Conservation (phyloP, 2,888 invertebrate genomes). For the Leptopilina drosophilae region DNA sequence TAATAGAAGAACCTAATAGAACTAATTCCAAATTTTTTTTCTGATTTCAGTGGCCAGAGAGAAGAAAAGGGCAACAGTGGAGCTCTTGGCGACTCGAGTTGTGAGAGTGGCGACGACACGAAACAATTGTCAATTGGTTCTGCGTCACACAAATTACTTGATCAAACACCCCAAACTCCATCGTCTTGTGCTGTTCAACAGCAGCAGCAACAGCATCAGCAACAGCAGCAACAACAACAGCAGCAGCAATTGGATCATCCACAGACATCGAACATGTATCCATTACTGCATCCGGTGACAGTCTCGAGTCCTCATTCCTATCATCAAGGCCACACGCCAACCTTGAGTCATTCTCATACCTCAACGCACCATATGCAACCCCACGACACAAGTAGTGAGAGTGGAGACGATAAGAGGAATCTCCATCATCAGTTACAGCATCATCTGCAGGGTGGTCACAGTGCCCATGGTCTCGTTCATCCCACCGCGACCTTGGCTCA, state of each 20-base stretch:
- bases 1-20: neutral
- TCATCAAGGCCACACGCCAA: constrained; percentile 69
- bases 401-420: constrained; percentile 74
- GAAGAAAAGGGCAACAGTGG: constrained; percentile 72
- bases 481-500: constrained; percentile 72
- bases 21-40: constrained; percentile 12
- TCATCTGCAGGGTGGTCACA: constrained; percentile 68
- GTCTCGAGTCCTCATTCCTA: constrained; percentile 74
- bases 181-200: constrained; percentile 53
- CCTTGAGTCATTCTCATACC: constrained; percentile 70
- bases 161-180: constrained; percentile 53
- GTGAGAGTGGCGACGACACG: constrained; percentile 74
- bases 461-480: constrained; percentile 70
- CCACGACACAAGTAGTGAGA: constrained; percentile 68
- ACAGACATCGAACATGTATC: constrained; percentile 71
- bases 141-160: constrained; percentile 51
- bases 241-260: constrained; percentile 65
- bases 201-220: constrained; percentile 57
- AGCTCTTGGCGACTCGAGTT: constrained; percentile 72
- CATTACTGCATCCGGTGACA: constrained; percentile 71
- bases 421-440: constrained; percentile 74
- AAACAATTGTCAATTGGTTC: constrained; percentile 67
- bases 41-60: constrained; percentile 70
- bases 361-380: constrained; percentile 72
- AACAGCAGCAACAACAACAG: constrained; percentile 63